Conservation (phyloP, 2,888 invertebrate species). For the Parelbella ahira region DNA sequence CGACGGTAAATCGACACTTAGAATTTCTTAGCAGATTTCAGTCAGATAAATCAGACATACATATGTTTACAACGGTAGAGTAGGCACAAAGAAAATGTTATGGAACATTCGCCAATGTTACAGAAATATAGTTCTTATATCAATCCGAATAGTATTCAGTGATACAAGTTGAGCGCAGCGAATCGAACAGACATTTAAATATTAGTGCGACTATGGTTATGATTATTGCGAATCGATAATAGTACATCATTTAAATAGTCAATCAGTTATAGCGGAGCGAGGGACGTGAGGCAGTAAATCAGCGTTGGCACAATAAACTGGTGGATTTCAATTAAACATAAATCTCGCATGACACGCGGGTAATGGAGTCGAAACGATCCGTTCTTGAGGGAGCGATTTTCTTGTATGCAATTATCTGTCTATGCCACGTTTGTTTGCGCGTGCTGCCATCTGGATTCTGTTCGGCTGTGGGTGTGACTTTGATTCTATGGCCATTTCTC, state of each 20-base stretch:
- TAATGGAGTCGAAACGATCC: constrained; percentile 62
- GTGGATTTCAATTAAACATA: constrained; percentile 77
- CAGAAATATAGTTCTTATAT: too few species aligned
- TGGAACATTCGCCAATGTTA: too few species aligned
- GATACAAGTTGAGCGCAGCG: too few species aligned
- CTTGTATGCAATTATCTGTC: constrained; percentile 26
- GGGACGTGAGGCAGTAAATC: constrained; percentile 51
- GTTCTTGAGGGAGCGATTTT: constrained; percentile 30
- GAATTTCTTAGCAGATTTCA: too few species aligned
- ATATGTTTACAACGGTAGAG: too few species aligned
- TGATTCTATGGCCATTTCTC: too few species aligned
- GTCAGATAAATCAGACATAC: too few species aligned
- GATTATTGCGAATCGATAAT: constrained; percentile 21
- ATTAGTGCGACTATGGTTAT: constrained; percentile 1
- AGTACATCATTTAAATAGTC: constrained; percentile 25
- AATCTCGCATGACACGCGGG: constrained; percentile 61
- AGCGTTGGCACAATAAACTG: constrained; percentile 65
- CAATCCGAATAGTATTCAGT: too few species aligned
- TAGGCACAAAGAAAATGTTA: too few species aligned
- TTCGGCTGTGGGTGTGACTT: constrained; percentile 2
- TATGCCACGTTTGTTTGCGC: constrained; percentile 11
- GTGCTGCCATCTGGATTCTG: constrained; percentile 5
- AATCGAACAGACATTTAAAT: constrained; percentile 10
- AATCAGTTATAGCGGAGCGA: constrained; percentile 22
- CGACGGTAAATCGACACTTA: too few species aligned